Evolutionary conservation across 2,797 vertebrate species (phyloP).

Genomic region (Girardinus metallicus): DNA sequence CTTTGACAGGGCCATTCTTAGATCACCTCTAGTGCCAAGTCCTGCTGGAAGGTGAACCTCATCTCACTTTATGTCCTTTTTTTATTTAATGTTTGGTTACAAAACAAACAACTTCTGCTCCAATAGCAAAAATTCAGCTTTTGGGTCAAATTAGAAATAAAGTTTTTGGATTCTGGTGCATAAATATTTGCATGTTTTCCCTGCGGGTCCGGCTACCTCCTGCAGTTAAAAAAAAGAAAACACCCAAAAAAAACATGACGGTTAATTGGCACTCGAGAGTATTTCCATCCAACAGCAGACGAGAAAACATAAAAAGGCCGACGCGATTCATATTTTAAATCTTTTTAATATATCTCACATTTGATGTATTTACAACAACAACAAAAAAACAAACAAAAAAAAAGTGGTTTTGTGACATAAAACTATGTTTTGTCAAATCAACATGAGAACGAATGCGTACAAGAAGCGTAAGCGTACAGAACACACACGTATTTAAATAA

Average conservation of each 20-base stretch:
- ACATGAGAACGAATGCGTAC: constrained; percentile 74
- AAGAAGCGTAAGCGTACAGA: constrained; percentile 74
- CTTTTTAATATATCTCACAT: constrained; percentile 84
- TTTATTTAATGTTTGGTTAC: background rate
- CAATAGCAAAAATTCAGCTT: background rate
- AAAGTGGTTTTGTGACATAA: constrained; percentile 77
- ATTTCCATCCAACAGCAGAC: background rate
- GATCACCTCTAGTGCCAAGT: background rate
- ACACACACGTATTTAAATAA: constrained; percentile 72
- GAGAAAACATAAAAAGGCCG: constrained; percentile 12
- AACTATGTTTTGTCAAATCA: constrained; percentile 78
- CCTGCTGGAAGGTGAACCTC: background rate
- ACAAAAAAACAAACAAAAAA: constrained; percentile 9
- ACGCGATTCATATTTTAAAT: constrained; percentile 67
- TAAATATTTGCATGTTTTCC: background rate
- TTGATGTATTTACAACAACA: constrained; percentile 87
- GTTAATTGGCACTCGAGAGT: background rate
- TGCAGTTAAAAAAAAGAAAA: fast-evolving
- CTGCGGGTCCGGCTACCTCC: background rate
- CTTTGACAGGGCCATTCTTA: background rate
- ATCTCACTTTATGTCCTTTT: background rate
- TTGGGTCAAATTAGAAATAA: background rate
- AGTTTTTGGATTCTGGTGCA: background rate
- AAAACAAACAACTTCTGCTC: background rate
- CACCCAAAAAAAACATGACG: background rate